A percentile compares a stretch with the other conserved stretches of the same genome.
These are phyloP conservation scores for Myotis lucifugus DNA, from an alignment of 2,113 vertebrate species.

Conservation along the genomic window DNA sequence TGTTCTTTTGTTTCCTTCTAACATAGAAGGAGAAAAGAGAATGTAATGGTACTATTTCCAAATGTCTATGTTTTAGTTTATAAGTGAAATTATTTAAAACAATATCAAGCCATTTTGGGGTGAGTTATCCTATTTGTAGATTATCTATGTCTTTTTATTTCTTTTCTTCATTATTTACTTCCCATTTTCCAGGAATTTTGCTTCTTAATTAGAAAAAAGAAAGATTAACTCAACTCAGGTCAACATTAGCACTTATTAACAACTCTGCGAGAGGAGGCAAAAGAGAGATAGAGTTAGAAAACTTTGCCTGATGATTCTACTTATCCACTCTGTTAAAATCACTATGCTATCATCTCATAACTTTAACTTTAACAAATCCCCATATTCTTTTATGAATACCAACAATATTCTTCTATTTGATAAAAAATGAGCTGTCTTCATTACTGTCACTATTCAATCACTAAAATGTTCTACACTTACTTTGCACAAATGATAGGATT, in stretches of 20 bases:
- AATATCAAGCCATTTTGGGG: background rate
- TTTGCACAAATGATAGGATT: background rate
- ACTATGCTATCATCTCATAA: background rate
- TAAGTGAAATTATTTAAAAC: constrained; percentile 4
- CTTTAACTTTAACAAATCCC: background rate
- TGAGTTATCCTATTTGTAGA: background rate
- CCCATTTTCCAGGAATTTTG: background rate
- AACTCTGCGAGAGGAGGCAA: background rate
- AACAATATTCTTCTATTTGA: background rate
- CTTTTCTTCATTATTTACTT: background rate
- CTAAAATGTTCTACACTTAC: background rate
- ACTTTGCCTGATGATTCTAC: background rate
- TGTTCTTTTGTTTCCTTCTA: constrained; percentile 38
- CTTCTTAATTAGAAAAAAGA: background rate
- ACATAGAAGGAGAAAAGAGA: constrained; percentile 1
- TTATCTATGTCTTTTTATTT: background rate
- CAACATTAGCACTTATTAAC: background rate
- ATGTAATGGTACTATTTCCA: background rate
- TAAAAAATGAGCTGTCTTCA: background rate
- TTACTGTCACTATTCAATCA: background rate
- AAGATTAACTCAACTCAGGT: background rate
- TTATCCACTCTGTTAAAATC: background rate
- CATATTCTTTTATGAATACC: background rate
- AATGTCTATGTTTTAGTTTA: background rate
- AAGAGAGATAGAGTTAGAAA: background rate